Evolutionary conservation across 2,888 invertebrate species (phyloP).

Genomic region (Trichopoda pennipes): DNA sequence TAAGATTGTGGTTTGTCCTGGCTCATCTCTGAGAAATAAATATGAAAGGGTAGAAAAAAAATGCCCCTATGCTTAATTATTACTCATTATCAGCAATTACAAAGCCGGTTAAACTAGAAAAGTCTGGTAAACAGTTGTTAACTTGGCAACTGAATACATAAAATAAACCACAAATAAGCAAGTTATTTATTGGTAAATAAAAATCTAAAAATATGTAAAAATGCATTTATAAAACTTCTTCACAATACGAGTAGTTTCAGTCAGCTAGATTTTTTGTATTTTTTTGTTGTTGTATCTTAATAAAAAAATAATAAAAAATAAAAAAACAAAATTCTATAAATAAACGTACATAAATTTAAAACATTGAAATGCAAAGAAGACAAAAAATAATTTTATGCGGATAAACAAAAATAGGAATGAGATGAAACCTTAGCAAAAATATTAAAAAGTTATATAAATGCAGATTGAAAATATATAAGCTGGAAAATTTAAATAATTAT

Average conservation of each 20-base stretch:
- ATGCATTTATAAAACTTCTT: background rate
- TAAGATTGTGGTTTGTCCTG: no score
- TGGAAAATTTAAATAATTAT: conserved; percentile 8
- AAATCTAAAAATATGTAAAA: background rate
- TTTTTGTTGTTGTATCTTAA: background rate
- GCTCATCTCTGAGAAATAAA: no score
- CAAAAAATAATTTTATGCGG: conserved; percentile 10
- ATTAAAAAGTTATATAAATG: conserved; percentile 4
- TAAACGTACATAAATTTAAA: background rate
- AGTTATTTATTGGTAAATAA: background rate
- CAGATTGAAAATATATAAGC: no score
- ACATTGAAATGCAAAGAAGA: background rate
- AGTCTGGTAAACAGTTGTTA: conserved; percentile 12
- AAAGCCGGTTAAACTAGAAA: conserved; percentile 8
- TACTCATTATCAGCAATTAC: background rate
- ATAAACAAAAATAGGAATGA: background rate
- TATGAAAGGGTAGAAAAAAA: no score
- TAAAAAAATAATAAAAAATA: no score
- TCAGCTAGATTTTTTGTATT: background rate
- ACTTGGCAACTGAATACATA: conserved; percentile 28
- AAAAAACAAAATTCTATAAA: conserved; percentile 24
- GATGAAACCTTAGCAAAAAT: background rate
- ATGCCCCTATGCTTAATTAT: background rate
- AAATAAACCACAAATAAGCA: conserved; percentile 14
- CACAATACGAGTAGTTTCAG: background rate